Conservation (phyloP, 1,140 invertebrate species). For the Adoxophyes honmai region DNA sequence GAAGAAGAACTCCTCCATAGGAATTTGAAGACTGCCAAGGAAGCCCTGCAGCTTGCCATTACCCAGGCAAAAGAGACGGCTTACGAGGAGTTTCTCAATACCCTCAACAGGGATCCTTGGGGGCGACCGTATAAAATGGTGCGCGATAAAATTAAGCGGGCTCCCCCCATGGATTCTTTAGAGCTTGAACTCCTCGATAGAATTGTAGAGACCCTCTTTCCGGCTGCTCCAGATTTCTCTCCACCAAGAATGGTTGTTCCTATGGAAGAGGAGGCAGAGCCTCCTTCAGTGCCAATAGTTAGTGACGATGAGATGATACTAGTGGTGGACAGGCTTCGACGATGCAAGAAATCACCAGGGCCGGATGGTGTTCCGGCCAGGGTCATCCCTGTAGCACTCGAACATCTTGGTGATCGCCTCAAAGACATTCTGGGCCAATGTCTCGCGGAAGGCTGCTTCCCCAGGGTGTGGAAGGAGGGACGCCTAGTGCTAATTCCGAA, state of each 20-base stretch:
- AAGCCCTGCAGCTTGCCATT: constrained; percentile 18
- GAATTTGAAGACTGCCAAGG: not conserved
- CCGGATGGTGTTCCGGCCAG: not conserved
- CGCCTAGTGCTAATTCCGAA: too few relatives aligned
- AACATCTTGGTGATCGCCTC: not conserved
- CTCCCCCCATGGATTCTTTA: constrained; percentile 24
- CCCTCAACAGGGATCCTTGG: constrained; percentile 39
- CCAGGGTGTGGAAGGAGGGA: too few relatives aligned
- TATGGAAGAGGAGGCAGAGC: not conserved
- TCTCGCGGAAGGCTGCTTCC: not conserved
- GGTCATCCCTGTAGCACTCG: not conserved
- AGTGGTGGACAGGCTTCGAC: not conserved
- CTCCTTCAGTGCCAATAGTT: not conserved
- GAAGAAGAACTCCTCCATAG: not conserved
- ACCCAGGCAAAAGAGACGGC: constrained; percentile 17
- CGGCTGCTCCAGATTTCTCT: not conserved
- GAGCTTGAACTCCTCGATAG: not conserved
- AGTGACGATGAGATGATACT: not conserved
- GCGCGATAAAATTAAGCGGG: constrained; percentile 22
- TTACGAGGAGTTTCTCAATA: constrained; percentile 25
- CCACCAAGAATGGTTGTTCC: not conserved
- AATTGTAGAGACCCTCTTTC: not conserved
- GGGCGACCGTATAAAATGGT: constrained; percentile 35
- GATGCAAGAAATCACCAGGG: not conserved
- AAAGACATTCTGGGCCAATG: not conserved